Conservation (phyloP, 1,140 invertebrate genomes). For the Drosophila tristis region DNA sequence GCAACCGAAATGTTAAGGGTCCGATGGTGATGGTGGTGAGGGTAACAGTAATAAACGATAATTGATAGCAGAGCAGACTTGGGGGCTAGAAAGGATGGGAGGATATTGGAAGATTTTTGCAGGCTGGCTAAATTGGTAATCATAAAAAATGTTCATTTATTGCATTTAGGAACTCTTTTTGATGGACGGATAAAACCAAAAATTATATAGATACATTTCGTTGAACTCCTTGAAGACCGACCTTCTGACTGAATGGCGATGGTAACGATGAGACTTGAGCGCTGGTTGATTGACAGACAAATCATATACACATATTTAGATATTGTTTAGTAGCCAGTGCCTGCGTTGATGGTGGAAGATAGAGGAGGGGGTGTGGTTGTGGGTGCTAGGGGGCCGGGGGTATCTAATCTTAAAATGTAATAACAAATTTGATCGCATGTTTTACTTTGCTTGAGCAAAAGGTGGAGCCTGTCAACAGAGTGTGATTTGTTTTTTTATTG, state of each 20-base stretch:
- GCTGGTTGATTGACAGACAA: slow-evolving; percentile 40
- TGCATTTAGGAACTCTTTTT: slow-evolving; percentile 81
- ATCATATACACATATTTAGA: slow-evolving; percentile 33
- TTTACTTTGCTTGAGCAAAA: slow-evolving; percentile 50
- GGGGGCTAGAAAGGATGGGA: background rate
- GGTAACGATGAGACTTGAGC: slow-evolving; percentile 33
- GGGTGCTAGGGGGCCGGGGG: slow-evolving; percentile 1
- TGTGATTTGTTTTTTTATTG: slow-evolving; percentile 1
- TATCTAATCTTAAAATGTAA: slow-evolving; percentile 51
- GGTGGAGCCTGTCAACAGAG: slow-evolving; percentile 18
- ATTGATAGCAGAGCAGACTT: slow-evolving; percentile 71
- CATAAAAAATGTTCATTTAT: slow-evolving; percentile 75
- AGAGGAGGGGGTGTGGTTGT: too few relatives aligned
- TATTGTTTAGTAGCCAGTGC: slow-evolving; percentile 34
- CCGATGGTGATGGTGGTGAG: slow-evolving; percentile 19
- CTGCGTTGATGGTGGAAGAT: background rate
- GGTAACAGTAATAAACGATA: slow-evolving; percentile 46
- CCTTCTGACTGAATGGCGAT: slow-evolving; percentile 15
- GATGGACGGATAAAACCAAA: slow-evolving; percentile 81
- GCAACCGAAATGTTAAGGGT: slow-evolving; percentile 44
- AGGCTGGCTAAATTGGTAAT: slow-evolving; percentile 60
- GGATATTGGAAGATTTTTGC: slow-evolving; percentile 18
- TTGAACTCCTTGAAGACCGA: slow-evolving; percentile 9
- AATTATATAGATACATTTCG: slow-evolving; percentile 68
- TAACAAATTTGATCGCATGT: slow-evolving; percentile 37